These are phyloP conservation scores for Apodemus agrarius DNA, from an alignment of 2,797 vertebrate species.

Conservation along the genomic window DNA sequence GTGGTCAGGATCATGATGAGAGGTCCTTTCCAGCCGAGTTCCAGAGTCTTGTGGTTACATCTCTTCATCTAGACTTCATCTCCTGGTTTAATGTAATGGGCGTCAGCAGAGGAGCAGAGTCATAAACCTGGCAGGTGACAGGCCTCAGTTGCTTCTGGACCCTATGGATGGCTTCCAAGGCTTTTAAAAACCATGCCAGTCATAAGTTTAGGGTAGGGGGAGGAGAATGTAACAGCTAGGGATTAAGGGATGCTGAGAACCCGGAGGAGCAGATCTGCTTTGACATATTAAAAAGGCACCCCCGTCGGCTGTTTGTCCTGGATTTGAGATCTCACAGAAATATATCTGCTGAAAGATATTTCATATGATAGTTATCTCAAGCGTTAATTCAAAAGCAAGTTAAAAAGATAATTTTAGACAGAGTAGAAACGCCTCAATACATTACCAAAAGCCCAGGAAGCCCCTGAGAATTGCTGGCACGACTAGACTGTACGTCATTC, in stretches of 20 bases:
- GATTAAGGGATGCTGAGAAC: neutral
- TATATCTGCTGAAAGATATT: neutral
- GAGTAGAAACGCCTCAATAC: neutral
- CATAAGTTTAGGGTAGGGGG: neutral
- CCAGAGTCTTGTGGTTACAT: neutral
- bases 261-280: neutral
- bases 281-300: neutral
- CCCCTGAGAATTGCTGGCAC: too few species aligned
- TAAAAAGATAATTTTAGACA: neutral
- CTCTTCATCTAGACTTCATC: neutral
- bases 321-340: neutral
- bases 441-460: neutral
- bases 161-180: neutral
- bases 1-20: neutral
- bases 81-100: neutral
- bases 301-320: neutral
- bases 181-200: neutral
- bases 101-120: neutral
- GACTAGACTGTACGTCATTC: neutral
- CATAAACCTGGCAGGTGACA: neutral
- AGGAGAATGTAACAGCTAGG: neutral
- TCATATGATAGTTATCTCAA: neutral
- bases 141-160: neutral
- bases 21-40: too few species aligned
- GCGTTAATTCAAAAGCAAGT: neutral